phyloP scores from a whole-genome alignment of 2,888 invertebrate genomes.

The Diaperis boleti region DNA sequence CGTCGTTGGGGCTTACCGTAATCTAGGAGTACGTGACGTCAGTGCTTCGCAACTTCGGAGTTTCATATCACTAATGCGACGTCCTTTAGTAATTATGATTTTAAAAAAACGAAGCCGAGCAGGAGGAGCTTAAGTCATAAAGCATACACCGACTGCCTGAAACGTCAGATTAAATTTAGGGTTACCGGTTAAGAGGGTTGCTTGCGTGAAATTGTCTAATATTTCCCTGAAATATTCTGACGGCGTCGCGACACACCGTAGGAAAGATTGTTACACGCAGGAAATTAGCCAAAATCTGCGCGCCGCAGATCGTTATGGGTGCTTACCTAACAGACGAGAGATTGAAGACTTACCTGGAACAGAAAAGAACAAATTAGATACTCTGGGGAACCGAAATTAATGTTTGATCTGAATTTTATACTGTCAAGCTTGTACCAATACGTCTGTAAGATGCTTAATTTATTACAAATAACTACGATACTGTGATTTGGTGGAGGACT shows the following conservation, averaged over 20 bases:
- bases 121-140: slow-evolving; percentile 26
- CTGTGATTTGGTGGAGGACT: too few species aligned
- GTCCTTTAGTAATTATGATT: too few species aligned
- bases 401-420: too few species aligned
- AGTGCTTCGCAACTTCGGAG: slow-evolving; percentile 40
- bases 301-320: slow-evolving; percentile 2
- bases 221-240: slow-evolving; percentile 36
- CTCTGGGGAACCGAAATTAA: not conserved
- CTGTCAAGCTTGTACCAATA: too few species aligned
- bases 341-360: slow-evolving; percentile 35
- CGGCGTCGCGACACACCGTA: slow-evolving; percentile 30
- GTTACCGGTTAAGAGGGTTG: slow-evolving; percentile 42
- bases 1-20: slow-evolving; percentile 48
- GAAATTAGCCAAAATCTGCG: slow-evolving; percentile 34
- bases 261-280: slow-evolving; percentile 37
- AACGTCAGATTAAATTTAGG: slow-evolving; percentile 44
- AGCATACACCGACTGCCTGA: slow-evolving; percentile 32
- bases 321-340: slow-evolving; percentile 5
- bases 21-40: slow-evolving; percentile 51
- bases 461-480: too few species aligned
- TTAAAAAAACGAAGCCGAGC: too few species aligned
- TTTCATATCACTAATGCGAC: slow-evolving; percentile 28
- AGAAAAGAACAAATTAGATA: slow-evolving; percentile 16
- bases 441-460: too few species aligned
- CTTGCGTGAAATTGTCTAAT: slow-evolving; percentile 44